Evolutionary conservation across 1,140 invertebrate genomes (phyloP), one percentile per base, ranked within the genome.

Genomic region (Notospermus geniculatus): DNA sequence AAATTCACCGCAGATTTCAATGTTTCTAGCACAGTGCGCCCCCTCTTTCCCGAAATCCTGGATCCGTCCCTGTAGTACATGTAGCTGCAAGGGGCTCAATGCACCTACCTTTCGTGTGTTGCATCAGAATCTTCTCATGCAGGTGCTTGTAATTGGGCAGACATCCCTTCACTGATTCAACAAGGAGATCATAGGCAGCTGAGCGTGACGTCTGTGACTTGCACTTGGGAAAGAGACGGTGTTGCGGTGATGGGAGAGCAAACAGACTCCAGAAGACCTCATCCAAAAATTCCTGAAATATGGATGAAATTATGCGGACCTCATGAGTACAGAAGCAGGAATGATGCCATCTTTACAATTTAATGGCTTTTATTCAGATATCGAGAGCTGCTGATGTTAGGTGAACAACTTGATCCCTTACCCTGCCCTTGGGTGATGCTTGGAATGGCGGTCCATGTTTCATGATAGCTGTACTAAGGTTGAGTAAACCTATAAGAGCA

Each of bases 391-490:
- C n/a, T n/a, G n/a, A n/a, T n/a, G n/a, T n/a, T n/a, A n/a, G n/a
- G n/a, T n/a, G n/a, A n/a, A n/a, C n/a, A n/a, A 50, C 19, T 9
- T 22, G 19, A 27, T 50, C 46, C 25, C 60, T 59, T 62, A 78
- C 87, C 69, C 91, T 86, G 0, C 91, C 92, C 27, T 88, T 86
- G 65, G 89, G 86, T 15, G 87, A 88, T 28, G 86, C 88, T 77
- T 95, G 95, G 73, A 92, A 95, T 23, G 88, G 85, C 1, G 92
- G 88, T 74, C 90, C 89, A 74, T 95, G 92, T 73, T 93, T 94
- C 64, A 95, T 85, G 23, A 95, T 84, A 70, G 93, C 91, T 2
- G 90, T 91, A 56, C 90, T 86, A 0, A 95, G 82, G 76, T 91
- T 93, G 0, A 96, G 78, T n/a, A 96, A 79, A 0, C 94, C 93